Percentiles rank a stretch among this genome's conserved stretches.
Evolutionary conservation across 1,140 invertebrate genomes (phyloP).

Genomic region (Drosophila seguyi): DNA sequence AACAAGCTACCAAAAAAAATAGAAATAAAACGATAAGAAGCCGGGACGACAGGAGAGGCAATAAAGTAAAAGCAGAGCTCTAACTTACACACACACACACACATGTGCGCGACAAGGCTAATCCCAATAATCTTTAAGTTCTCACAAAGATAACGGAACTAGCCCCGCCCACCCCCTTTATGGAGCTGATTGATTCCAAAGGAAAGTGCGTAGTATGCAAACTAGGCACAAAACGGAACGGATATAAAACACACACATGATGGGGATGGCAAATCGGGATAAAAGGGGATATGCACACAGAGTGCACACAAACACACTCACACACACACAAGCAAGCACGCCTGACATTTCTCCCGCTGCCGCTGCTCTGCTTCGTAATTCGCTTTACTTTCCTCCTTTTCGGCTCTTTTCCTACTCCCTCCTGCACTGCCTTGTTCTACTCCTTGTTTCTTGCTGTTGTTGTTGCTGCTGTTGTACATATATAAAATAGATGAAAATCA

Average conservation of each 20-base stretch:
- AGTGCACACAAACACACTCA: slow-evolving; percentile 12
- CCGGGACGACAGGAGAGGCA: not conserved
- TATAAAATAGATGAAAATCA: slow-evolving; percentile 82
- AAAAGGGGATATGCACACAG: slow-evolving; percentile 27
- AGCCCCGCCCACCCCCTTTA: not conserved
- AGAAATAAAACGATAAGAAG: slow-evolving; percentile 13
- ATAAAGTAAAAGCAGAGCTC: not conserved
- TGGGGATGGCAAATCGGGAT: slow-evolving; percentile 18
- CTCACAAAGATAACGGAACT: slow-evolving; percentile 40
- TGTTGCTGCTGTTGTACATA: slow-evolving; percentile 66
- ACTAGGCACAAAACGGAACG: slow-evolving; percentile 15
- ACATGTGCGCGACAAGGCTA: slow-evolving; percentile 26
- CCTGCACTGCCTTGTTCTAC: not conserved
- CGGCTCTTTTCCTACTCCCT: slow-evolving; percentile 6
- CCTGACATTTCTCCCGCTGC: slow-evolving; percentile 62
- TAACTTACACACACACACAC: not conserved
- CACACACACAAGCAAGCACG: slow-evolving; percentile 15
- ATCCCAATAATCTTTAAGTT: slow-evolving; percentile 59
- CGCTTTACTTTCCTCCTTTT: slow-evolving; percentile 44
- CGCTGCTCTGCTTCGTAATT: slow-evolving; percentile 39
- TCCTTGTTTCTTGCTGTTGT: slow-evolving; percentile 44
- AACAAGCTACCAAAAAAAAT: slow-evolving; percentile 3
- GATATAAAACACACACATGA: not conserved
- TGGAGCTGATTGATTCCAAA: slow-evolving; percentile 34
- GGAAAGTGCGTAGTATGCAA: slow-evolving; percentile 24